Conservation (phyloP, 2,797 vertebrate species). For the Neostethus bicornis region DNA sequence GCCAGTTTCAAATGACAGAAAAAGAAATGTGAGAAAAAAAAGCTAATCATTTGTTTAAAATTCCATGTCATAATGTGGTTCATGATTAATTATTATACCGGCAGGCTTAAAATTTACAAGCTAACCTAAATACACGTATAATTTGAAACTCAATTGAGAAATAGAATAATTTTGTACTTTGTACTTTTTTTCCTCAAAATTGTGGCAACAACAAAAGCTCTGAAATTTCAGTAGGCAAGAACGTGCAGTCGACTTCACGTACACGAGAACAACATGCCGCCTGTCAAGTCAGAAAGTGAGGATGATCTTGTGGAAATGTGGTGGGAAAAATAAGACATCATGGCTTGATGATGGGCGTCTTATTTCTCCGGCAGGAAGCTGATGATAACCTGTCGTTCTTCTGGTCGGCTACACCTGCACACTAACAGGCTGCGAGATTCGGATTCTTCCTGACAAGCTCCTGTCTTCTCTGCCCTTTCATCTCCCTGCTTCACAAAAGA, state of each 20-base stretch:
- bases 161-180: not conserved
- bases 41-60: too few relatives aligned
- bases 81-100: too few relatives aligned
- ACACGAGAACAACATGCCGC: constrained; percentile 52
- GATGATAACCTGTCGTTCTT: constrained; percentile 73
- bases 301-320: constrained; percentile 41
- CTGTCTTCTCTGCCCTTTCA: constrained; percentile 78
- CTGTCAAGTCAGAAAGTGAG: constrained; percentile 50
- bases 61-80: too few relatives aligned
- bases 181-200: not conserved
- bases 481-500: constrained; percentile 77
- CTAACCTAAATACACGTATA: too few relatives aligned
- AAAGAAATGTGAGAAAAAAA: too few relatives aligned
- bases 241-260: constrained; percentile 16
- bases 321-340: constrained; percentile 64
- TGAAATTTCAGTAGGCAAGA: constrained; percentile 14
- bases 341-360: constrained; percentile 64
- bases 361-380: constrained; percentile 65
- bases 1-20: too few relatives aligned
- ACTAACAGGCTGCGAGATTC: constrained; percentile 67
- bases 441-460: constrained; percentile 70
- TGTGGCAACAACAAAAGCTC: constrained; percentile 9
- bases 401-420: constrained; percentile 73
- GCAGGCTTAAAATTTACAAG: too few relatives aligned
- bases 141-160: too few relatives aligned